Conservation (phyloP, 2,888 invertebrate species). For the Portevinia maculata region DNA sequence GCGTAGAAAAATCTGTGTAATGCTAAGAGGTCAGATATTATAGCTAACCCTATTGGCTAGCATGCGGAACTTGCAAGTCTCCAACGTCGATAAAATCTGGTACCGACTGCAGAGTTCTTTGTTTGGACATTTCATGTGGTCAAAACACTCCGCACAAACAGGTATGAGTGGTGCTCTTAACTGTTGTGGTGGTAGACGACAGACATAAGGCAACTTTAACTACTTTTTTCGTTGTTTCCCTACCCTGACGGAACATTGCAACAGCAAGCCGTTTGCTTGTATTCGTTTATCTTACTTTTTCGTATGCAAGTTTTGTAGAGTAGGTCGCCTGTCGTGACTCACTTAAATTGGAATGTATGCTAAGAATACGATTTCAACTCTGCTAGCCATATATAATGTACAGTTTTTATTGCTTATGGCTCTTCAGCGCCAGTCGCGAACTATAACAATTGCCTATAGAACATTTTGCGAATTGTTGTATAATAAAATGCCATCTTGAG, state of each 20-base stretch:
- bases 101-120: slow-evolving; percentile 48
- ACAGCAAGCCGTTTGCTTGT: slow-evolving; percentile 32
- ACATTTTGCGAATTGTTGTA: slow-evolving; percentile 60
- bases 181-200: slow-evolving; percentile 41
- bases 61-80: slow-evolving; percentile 67
- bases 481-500: slow-evolving; percentile 56
- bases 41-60: slow-evolving; percentile 51
- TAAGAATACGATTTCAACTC: slow-evolving; percentile 64
- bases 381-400: slow-evolving; percentile 58
- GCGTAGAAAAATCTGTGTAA: slow-evolving; percentile 55
- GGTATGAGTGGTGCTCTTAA: slow-evolving; percentile 42
- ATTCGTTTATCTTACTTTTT: slow-evolving; percentile 53
- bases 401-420: slow-evolving; percentile 58
- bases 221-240: slow-evolving; percentile 31
- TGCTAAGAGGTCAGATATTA: slow-evolving; percentile 60
- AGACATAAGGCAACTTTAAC: slow-evolving; percentile 43
- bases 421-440: slow-evolving; percentile 19
- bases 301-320: slow-evolving; percentile 71
- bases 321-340: slow-evolving; percentile 74
- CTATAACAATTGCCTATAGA: slow-evolving; percentile 50
- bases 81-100: slow-evolving; percentile 55
- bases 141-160: slow-evolving; percentile 55
- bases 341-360: slow-evolving; percentile 74
- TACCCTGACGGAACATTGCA: not conserved
- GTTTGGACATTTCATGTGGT: slow-evolving; percentile 66